Percentiles rank a stretch among this genome's conserved stretches.
Conservation (phyloP, 2,113 vertebrate species). For the Recurvirostra avosetta region DNA sequence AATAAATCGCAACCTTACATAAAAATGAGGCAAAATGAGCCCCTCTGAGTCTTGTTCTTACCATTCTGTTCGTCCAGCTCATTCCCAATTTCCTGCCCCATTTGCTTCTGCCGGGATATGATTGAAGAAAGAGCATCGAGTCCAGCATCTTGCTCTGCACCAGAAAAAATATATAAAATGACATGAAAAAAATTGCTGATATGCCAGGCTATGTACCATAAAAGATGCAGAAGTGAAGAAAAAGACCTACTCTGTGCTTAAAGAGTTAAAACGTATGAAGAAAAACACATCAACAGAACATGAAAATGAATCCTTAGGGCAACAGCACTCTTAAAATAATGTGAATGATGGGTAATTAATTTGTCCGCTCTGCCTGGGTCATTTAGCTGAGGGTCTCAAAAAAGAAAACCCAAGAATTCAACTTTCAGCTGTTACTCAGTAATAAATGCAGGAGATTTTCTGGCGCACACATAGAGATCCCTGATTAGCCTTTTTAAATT, state of each 20-base stretch:
- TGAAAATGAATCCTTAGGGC: constrained; percentile 1
- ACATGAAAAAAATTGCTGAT: background rate
- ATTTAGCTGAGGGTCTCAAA: background rate
- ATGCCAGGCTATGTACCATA: background rate
- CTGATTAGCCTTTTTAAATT: constrained; percentile 46
- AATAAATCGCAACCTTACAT: background rate
- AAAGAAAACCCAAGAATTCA: background rate
- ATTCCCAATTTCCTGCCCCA: constrained; percentile 96
- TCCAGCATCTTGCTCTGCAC: constrained; percentile 92
- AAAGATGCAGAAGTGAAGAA: background rate
- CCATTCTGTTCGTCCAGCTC: constrained; percentile 96
- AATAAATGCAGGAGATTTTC: constrained; percentile 30
- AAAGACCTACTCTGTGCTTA: background rate
- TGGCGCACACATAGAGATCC: background rate
- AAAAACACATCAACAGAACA: background rate
- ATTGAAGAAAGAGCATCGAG: constrained; percentile 89
- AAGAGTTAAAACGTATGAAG: background rate
- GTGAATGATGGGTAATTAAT: background rate
- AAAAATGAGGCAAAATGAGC: background rate
- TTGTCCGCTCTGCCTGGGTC: background rate
- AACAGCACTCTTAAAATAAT: background rate
- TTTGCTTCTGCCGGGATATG: constrained; percentile 91
- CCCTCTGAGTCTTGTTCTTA: constrained; percentile 61
- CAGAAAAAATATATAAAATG: background rate
- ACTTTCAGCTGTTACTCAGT: constrained; percentile 17